Percentiles rank a stretch among this genome's conserved stretches.
phyloP scores from a whole-genome alignment of 1,140 invertebrate species.

The Nasonia vitripennis region DNA sequence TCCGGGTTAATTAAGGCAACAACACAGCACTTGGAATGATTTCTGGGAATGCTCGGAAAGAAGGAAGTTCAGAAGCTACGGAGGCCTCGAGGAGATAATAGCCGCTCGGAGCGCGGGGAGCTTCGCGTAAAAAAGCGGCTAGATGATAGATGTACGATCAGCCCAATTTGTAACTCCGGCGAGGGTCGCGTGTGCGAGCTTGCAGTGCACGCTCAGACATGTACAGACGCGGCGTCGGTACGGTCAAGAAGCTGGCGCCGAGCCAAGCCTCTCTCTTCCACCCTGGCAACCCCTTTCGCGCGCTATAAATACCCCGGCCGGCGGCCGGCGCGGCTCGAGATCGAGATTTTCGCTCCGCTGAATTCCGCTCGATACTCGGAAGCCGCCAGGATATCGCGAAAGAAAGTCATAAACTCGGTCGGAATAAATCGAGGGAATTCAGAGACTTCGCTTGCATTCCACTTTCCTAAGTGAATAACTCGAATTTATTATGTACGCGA shows the following conservation, averaged over 20 bases:
- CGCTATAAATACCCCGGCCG: slow-evolving; percentile 30
- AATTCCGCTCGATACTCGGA: slow-evolving; percentile 30
- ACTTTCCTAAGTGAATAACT: slow-evolving; percentile 7
- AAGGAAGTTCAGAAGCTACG: background rate
- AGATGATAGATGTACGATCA: slow-evolving; percentile 44
- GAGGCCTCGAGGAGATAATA: slow-evolving; percentile 14
- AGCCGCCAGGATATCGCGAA: slow-evolving; percentile 28
- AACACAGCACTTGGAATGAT: background rate
- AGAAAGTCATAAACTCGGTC: slow-evolving; percentile 38
- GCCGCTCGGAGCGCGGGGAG: background rate
- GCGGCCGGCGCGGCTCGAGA: background rate
- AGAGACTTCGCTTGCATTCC: slow-evolving; percentile 28
- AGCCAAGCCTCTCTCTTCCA: slow-evolving; percentile 6
- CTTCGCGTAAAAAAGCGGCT: background rate
- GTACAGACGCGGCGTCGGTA: background rate
- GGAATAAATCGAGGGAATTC: slow-evolving; percentile 24
- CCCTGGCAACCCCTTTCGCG: slow-evolving; percentile 30
- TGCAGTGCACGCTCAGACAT: background rate
- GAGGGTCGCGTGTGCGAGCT: too few species aligned
- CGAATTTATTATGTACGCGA: background rate
- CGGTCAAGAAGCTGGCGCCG: slow-evolving; percentile 34
- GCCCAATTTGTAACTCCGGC: slow-evolving; percentile 32
- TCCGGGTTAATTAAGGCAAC: too few species aligned
- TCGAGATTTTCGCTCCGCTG: slow-evolving; percentile 42
- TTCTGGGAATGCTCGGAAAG: background rate